Conservation (phyloP, 2,797 vertebrate species). For the Toxotes lorentzi region DNA sequence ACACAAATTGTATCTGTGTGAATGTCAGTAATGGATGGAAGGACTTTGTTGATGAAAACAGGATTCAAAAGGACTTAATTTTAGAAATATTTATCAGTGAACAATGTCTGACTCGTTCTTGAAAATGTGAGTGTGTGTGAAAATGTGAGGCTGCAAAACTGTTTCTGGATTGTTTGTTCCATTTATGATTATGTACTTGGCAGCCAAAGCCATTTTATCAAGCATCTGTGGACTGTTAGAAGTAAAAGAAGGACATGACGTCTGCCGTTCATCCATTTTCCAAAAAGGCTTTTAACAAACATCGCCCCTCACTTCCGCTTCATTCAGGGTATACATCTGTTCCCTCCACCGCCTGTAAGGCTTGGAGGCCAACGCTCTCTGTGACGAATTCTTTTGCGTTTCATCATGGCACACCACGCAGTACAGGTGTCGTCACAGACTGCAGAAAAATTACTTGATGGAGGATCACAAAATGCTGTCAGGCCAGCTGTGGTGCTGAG, state of each 20-base stretch:
- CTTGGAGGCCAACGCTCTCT: not conserved
- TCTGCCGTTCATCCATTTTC: slow-evolving; percentile 4
- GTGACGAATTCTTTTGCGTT: not conserved
- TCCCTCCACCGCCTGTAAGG: not conserved
- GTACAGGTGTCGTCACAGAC: not conserved
- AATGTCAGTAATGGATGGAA: slow-evolving; percentile 27
- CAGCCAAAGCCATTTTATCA: slow-evolving; percentile 15
- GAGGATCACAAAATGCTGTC: not conserved
- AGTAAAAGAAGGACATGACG: not conserved
- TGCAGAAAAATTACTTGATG: not conserved
- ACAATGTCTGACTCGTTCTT: slow-evolving; percentile 4
- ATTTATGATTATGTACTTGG: slow-evolving; percentile 11
- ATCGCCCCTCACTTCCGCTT: not conserved
- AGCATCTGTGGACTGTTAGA: slow-evolving; percentile 7
- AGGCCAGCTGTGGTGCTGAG: slow-evolving; percentile 14
- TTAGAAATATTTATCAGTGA: slow-evolving; percentile 19
- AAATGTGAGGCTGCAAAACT: not conserved
- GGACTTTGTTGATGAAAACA: not conserved
- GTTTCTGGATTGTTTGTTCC: not conserved
- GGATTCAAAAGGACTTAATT: slow-evolving; percentile 16
- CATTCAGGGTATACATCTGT: not conserved
- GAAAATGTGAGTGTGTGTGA: slow-evolving; percentile 11
- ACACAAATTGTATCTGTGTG: slow-evolving; percentile 1
- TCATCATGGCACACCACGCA: not conserved
- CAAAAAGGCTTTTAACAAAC: slow-evolving; percentile 11